phyloP scores from a whole-genome alignment of 1,140 invertebrate species.

The Pseudomyrmex gracilis region DNA sequence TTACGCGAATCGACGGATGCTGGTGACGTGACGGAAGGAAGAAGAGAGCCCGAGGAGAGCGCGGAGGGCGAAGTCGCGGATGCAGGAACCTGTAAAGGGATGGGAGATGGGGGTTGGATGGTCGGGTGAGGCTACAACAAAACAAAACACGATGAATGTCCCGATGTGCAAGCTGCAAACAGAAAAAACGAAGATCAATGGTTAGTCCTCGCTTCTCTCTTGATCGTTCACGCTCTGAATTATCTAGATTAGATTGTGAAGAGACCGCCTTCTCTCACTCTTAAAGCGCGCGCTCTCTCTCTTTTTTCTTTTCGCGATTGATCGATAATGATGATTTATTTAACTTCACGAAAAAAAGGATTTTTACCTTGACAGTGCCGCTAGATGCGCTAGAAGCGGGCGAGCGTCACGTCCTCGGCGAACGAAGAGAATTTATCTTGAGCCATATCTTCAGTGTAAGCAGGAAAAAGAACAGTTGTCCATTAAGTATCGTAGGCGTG shows the following conservation, averaged over 20 bases:
- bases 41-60: conserved; percentile 64
- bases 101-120: conserved; percentile 56
- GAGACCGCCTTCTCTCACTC: conserved; percentile 5
- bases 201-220: conserved; percentile 53
- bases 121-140: conserved; percentile 84
- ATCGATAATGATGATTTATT: too few species aligned
- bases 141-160: conserved; percentile 86
- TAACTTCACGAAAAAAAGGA: conserved; percentile 15
- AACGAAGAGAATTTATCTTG: conserved; percentile 84
- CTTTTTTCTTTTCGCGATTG: too few species aligned
- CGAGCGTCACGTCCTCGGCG: conserved; percentile 84
- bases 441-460: conserved; percentile 79
- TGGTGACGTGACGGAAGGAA: conserved; percentile 23
- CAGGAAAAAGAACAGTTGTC: conserved; percentile 58
- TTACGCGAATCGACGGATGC: conserved; percentile 46
- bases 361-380: conserved; percentile 85
- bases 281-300: too few species aligned
- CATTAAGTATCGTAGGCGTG: conserved; percentile 44
- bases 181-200: conserved; percentile 74
- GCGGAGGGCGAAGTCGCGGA: conserved; percentile 68
- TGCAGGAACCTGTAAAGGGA: conserved; percentile 70
- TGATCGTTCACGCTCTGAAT: conserved; percentile 49
- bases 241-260: conserved; percentile 58
- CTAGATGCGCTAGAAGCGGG: conserved; percentile 86
- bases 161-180: conserved; percentile 85